Percentiles rank a stretch among this genome's conserved stretches.
phyloP scores from a whole-genome alignment of 2,797 vertebrate genomes.

The Rhabdomys pumilio region DNA sequence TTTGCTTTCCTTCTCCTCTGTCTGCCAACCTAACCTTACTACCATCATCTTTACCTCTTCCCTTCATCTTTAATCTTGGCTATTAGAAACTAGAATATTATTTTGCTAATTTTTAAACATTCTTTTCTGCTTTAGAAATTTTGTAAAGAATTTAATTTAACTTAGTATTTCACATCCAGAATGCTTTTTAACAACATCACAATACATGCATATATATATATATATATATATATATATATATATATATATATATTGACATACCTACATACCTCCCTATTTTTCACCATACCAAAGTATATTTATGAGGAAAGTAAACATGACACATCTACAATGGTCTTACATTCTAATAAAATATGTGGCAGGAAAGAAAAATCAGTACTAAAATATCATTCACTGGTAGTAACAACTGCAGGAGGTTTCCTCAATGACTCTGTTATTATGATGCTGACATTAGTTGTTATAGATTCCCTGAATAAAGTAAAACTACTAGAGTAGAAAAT shows the following conservation, averaged over 20 bases:
- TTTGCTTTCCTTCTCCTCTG: neutral
- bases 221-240: neutral
- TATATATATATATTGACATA: neutral
- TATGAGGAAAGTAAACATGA: neutral
- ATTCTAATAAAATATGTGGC: neutral
- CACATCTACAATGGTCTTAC: neutral
- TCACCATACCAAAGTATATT: neutral
- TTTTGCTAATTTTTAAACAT: neutral
- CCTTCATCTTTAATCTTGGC: neutral
- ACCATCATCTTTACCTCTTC: neutral
- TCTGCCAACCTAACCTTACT: no score
- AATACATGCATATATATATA: neutral
- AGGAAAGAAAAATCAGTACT: neutral
- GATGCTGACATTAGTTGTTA: neutral
- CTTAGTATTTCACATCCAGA: neutral
- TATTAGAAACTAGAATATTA: neutral
- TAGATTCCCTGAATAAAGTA: constrained; percentile 26
- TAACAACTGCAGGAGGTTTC: neutral
- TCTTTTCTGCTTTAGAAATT: neutral
- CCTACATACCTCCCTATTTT: neutral
- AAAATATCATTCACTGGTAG: neutral
- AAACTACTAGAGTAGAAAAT: neutral
- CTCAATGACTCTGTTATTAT: neutral
- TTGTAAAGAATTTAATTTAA: neutral
- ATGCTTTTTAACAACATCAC: neutral